Evolutionary conservation across 2,888 invertebrate species (phyloP).

Genomic region (Helobdella robusta): DNA sequence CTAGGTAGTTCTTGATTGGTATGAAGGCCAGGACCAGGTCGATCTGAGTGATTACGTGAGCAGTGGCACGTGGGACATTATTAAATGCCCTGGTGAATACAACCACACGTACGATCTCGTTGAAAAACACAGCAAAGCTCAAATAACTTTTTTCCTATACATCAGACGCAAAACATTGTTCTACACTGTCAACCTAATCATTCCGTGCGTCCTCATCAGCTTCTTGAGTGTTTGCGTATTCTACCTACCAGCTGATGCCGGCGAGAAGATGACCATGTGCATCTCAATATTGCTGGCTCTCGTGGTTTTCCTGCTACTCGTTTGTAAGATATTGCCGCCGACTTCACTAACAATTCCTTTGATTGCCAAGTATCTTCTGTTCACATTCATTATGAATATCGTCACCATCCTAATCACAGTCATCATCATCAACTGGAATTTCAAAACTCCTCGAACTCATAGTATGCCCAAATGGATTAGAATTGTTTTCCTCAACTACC

Average conservation of each 20-base stretch:
- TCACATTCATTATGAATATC: slow-evolving; percentile 99
- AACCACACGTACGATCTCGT: slow-evolving; percentile 38
- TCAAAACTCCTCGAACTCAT: slow-evolving; percentile 86
- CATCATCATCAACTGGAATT: slow-evolving; percentile 98
- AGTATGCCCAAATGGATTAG: slow-evolving; percentile 97
- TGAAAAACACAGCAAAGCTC: slow-evolving; percentile 35
- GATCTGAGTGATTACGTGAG: slow-evolving; percentile 48
- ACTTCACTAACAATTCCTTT: slow-evolving; percentile 93
- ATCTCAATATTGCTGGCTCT: slow-evolving; percentile 97
- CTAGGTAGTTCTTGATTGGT: slow-evolving; percentile 29
- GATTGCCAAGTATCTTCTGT: slow-evolving; percentile 95
- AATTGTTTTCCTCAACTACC: slow-evolving; percentile 82
- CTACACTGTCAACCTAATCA: slow-evolving; percentile 97
- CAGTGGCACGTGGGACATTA: slow-evolving; percentile 50
- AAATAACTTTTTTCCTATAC: slow-evolving; percentile 74
- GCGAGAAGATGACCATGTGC: slow-evolving; percentile 74
- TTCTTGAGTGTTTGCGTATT: slow-evolving; percentile 88
- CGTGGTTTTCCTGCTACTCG: slow-evolving; percentile 83
- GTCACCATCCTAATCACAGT: slow-evolving; percentile 97
- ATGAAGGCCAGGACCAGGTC: slow-evolving; percentile 28
- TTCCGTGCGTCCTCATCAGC: slow-evolving; percentile 95
- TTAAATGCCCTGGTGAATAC: slow-evolving; percentile 43
- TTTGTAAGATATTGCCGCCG: slow-evolving; percentile 96
- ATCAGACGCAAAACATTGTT: slow-evolving; percentile 93
- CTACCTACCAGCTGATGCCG: slow-evolving; percentile 95